A percentile compares a stretch with the other conserved stretches of the same genome.
Conservation (phyloP, 1,140 invertebrate species). For the Harpegnathos saltator region DNA sequence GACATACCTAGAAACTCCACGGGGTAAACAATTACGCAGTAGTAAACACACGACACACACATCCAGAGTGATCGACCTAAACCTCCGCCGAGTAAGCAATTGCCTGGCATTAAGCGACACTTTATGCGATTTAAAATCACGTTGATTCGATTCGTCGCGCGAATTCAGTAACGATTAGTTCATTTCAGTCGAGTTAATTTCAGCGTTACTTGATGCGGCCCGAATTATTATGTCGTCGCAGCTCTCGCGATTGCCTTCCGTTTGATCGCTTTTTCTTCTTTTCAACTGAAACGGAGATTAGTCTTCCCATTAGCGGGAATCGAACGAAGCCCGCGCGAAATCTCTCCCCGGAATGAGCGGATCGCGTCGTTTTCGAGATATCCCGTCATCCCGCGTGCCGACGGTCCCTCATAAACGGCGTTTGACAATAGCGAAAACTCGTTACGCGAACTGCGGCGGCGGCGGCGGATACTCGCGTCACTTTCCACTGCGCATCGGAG, state of each 20-base stretch:
- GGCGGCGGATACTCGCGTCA: background rate
- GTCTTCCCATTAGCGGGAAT: background rate
- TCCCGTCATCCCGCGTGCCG: no score
- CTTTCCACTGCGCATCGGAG: background rate
- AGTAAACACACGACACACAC: no score
- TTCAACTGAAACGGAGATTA: background rate
- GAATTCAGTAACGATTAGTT: conserved; percentile 18
- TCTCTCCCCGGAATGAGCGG: background rate
- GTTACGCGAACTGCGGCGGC: background rate
- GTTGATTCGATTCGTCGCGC: conserved; percentile 15
- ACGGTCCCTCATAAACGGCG: background rate
- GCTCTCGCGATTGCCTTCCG: background rate
- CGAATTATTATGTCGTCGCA: background rate
- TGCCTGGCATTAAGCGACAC: no score
- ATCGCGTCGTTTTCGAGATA: background rate
- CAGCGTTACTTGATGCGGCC: background rate
- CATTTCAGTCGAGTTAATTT: conserved; percentile 25
- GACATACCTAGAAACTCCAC: no score
- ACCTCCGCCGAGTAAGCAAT: no score
- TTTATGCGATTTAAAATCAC: background rate
- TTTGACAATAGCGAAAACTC: conserved; percentile 5
- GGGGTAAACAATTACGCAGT: no score
- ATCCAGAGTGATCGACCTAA: no score
- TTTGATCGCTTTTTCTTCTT: background rate
- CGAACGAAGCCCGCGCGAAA: background rate